Evolutionary conservation across 2,113 vertebrate species (phyloP).

Genomic region (Psilopsiagon aurifrons): DNA sequence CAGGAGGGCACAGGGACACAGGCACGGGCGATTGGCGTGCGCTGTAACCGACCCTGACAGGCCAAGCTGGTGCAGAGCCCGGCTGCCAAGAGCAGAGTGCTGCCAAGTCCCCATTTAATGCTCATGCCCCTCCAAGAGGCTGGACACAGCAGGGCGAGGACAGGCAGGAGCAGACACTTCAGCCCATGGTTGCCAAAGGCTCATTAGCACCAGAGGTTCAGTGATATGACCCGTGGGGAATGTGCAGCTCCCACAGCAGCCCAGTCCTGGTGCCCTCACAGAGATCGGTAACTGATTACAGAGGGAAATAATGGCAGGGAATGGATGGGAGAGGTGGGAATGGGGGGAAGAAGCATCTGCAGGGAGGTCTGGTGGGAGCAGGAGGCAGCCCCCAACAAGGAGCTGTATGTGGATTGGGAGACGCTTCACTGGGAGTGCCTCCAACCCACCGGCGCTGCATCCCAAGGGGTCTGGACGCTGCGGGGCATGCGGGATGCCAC

Average conservation of each 20-base stretch:
- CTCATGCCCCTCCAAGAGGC: fast-evolving
- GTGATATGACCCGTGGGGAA: neutral
- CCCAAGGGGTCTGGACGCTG: neutral
- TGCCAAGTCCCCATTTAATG: neutral
- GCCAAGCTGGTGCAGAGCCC: neutral
- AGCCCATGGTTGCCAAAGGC: neutral
- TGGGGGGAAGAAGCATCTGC: neutral
- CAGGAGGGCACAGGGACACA: neutral
- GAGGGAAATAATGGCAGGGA: neutral
- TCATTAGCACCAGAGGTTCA: neutral
- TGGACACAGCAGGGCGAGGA: neutral
- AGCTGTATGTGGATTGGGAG: neutral
- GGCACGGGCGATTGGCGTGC: fast-evolving
- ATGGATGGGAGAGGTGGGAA: neutral
- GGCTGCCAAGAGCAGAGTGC: neutral
- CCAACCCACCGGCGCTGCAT: fast-evolving
- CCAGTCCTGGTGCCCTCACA: neutral
- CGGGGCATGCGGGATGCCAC: neutral
- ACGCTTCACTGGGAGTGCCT: neutral
- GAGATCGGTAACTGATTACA: neutral
- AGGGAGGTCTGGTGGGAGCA: neutral
- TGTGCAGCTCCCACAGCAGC: neutral
- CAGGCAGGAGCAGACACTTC: neutral
- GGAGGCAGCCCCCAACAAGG: neutral
- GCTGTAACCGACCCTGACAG: neutral